Conservation (phyloP, 2,113 vertebrate species). For the Lophochroa leadbeateri region DNA sequence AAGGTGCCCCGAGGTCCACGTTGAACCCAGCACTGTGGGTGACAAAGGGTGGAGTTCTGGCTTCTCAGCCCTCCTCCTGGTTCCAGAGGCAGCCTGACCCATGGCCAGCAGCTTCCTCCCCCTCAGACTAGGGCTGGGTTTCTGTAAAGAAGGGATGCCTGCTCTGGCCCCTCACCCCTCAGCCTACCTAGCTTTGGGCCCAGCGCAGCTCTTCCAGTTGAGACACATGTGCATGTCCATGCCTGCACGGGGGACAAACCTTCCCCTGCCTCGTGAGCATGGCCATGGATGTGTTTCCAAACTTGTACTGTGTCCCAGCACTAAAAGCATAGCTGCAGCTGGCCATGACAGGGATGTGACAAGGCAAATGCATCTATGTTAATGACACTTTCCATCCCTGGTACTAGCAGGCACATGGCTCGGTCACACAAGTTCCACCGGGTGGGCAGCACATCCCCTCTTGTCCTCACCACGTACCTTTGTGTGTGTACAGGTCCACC, state of each 20-base stretch:
- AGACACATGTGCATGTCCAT: not conserved
- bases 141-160: not conserved
- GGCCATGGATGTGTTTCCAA: not conserved
- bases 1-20: not conserved
- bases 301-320: not conserved
- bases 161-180: not conserved
- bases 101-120: not conserved
- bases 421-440: not conserved
- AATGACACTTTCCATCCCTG: not conserved
- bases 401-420: accelerated
- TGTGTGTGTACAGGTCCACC: constrained; percentile 87
- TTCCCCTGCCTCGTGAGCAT: not conserved
- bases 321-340: not conserved
- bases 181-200: not conserved
- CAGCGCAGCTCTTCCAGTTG: not conserved
- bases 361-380: not conserved
- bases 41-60: not conserved
- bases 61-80: not conserved
- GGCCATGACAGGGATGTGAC: accelerated
- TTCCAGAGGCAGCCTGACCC: not conserved
- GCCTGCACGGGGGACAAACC: not conserved
- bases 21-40: not conserved
- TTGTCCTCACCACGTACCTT: constrained; percentile 69
- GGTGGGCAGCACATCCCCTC: not conserved
- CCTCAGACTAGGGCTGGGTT: not conserved